Percentiles rank a stretch among this genome's conserved stretches.
phyloP scores from a whole-genome alignment of 2,888 invertebrate genomes.

The Tethea ocularis region DNA sequence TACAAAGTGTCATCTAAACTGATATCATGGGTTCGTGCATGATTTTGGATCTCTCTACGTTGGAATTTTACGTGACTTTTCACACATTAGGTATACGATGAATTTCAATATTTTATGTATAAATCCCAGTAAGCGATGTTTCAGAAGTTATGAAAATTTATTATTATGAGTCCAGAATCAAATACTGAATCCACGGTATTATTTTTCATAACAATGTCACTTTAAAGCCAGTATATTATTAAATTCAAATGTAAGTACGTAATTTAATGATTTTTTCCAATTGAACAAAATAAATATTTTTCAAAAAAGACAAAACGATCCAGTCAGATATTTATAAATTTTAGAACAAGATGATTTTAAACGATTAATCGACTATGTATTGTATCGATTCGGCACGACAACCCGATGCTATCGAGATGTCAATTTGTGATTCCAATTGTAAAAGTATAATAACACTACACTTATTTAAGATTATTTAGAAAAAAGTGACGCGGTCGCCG shows the following conservation, averaged over 20 bases:
- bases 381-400: slow-evolving; percentile 35
- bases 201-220: too few relatives aligned
- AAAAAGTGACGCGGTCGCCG: slow-evolving; percentile 71
- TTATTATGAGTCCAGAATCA: too few relatives aligned
- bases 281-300: background rate
- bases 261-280: background rate
- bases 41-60: too few relatives aligned
- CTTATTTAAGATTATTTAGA: slow-evolving; percentile 63
- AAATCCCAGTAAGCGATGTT: background rate
- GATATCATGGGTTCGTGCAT: too few relatives aligned
- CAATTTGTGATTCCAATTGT: slow-evolving; percentile 76
- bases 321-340: background rate
- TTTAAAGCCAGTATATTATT: too few relatives aligned
- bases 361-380: background rate
- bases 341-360: background rate
- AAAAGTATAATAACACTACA: slow-evolving; percentile 79
- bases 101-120: too few relatives aligned
- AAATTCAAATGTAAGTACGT: background rate
- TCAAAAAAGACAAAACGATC: background rate
- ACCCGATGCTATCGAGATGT: slow-evolving; percentile 57
- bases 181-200: too few relatives aligned
- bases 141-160: background rate
- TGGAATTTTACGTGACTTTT: too few relatives aligned
- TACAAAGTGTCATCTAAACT: too few relatives aligned
- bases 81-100: too few relatives aligned